A percentile compares a stretch with the other conserved stretches of the same genome.
These are phyloP conservation scores for Carterocephalus palaemon DNA, from an alignment of 2,888 invertebrate species.

Conservation along the genomic window DNA sequence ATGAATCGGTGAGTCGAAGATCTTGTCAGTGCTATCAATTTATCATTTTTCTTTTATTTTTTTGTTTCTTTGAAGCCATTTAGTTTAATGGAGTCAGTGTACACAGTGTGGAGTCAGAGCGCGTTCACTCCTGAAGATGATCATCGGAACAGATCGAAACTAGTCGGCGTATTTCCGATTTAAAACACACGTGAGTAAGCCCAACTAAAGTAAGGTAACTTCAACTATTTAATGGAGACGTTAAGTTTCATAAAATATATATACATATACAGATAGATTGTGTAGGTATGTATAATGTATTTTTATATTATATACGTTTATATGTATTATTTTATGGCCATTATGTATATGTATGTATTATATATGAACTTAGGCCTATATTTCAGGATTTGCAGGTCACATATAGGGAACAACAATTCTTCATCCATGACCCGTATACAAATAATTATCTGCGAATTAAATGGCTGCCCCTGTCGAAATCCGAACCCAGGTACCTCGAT, in stretches of 20 bases:
- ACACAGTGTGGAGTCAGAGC: background rate
- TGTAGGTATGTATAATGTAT: background rate
- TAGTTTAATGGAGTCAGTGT: background rate
- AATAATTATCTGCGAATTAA: too few relatives aligned
- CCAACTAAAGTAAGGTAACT: background rate
- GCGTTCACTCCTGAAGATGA: background rate
- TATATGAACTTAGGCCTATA: background rate
- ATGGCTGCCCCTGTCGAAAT: too few relatives aligned
- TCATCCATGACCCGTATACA: too few relatives aligned
- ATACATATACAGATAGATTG: background rate
- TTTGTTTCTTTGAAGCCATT: background rate
- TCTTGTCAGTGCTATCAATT: too few relatives aligned
- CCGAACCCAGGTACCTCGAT: too few relatives aligned
- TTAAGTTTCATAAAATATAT: background rate
- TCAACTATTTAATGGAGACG: background rate
- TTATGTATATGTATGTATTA: background rate
- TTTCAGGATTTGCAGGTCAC: background rate
- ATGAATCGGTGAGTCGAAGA: too few relatives aligned
- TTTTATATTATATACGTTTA: background rate
- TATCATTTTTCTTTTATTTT: too few relatives aligned
- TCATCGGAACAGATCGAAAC: too few relatives aligned
- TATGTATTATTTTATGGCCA: background rate
- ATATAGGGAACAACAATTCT: background rate
- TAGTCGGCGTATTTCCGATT: too few relatives aligned
- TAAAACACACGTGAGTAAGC: too few relatives aligned